These are phyloP conservation scores for Trichonephila clavipes DNA, from an alignment of 1,140 invertebrate genomes.

Conservation along the genomic window DNA sequence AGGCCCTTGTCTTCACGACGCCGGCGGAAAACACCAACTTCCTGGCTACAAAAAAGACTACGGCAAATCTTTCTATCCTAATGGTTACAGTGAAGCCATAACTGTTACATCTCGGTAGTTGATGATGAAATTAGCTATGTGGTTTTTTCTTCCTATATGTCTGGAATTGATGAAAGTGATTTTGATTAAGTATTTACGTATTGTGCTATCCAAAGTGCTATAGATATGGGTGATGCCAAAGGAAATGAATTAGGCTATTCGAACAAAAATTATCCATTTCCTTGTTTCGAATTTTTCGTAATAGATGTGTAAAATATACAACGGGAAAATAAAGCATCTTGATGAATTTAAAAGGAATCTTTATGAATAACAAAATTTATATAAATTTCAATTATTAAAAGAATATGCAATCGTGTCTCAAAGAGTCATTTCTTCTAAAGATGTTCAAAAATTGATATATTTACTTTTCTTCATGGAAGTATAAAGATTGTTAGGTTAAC, in stretches of 20 bases:
- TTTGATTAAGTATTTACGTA: constrained; percentile 64
- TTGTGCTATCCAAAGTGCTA: constrained; percentile 37
- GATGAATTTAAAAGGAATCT: too few species aligned
- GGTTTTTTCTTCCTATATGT: constrained; percentile 51
- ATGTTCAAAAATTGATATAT: too few species aligned
- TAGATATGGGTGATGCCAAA: constrained; percentile 62
- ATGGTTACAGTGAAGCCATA: constrained; percentile 31
- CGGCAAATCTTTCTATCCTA: constrained; percentile 19
- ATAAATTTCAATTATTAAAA: too few species aligned
- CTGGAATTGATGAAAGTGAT: constrained; percentile 46
- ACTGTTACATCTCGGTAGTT: constrained; percentile 15
- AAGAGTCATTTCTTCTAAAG: too few species aligned
- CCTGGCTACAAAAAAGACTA: constrained; percentile 46
- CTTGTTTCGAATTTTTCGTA: constrained; percentile 30
- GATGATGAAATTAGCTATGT: constrained; percentile 17
- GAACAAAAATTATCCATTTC: constrained; percentile 33
- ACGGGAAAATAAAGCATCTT: neutral
- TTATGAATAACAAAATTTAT: too few species aligned
- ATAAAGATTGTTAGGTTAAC: too few species aligned
- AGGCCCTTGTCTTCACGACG: constrained; percentile 59
- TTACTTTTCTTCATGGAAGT: too few species aligned
- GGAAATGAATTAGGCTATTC: constrained; percentile 62
- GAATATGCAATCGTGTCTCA: too few species aligned
- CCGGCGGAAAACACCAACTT: neutral
- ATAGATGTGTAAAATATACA: neutral